Base-by-base conservation (phyloP, 2,888 invertebrate genomes). In the Amphipoea lucens region DNA sequence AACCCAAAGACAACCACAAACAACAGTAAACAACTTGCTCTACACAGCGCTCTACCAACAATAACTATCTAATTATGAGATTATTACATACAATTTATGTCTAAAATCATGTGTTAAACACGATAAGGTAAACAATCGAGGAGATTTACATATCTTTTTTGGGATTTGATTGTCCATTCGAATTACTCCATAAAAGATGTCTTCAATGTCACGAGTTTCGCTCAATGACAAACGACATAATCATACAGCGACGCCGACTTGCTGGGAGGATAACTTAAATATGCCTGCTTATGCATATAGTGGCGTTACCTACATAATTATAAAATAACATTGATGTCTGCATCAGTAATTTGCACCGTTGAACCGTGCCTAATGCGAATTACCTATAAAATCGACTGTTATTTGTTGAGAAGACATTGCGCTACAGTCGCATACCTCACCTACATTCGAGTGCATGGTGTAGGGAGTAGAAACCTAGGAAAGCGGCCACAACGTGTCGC, bases 401-500 rank as follows among this genome's bases (percentile, higher is more conserved):
- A 60, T 76, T 73, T 51, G 71, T 68, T 65, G 82, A 68, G 79
- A 76, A 79, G 89, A 74, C 81, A 81, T 74, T 76, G 78, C 70
- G 81, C 65, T 87, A 60, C 63, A 70, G 72, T 79, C 71, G 76
- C 77, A 76, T 75, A 81, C 71, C 74, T 78, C 79, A 88, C 85
- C 76, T 84, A 87, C 84, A 78, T 89, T 86, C 83, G 88, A 89
- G 86, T 92, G 91, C 87, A 93, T 90, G 89, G 89, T 92, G 92
- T 89, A 92, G 91, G 93, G 92, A 92, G 91, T 94, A 93, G 92
- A 94, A 94, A 94, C 93, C 93, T 92, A 94, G 94, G 93, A 94
- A 96, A 95, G 94, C 92, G 92, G 94, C 88, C 93, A 90, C 92
- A 91, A 92, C 91, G 93, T 95, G 96, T 95, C 94, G 95, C 93